phyloP scores from a whole-genome alignment of 2,797 vertebrate genomes.

The Molossus alvarezi region DNA sequence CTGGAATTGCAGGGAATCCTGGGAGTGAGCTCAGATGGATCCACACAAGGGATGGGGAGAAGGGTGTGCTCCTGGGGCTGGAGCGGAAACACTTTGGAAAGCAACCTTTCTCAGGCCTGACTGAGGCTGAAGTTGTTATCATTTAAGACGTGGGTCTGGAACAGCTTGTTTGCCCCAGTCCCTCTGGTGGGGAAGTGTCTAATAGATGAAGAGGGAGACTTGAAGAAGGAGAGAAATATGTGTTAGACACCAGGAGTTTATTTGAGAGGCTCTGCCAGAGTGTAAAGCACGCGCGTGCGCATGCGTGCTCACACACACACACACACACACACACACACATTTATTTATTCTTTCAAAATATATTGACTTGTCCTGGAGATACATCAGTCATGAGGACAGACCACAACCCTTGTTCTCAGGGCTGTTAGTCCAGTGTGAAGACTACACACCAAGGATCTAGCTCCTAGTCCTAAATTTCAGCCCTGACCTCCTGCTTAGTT shows the following conservation, averaged over 20 bases:
- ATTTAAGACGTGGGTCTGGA: neutral
- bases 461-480: neutral
- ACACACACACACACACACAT: neutral
- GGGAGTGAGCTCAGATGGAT: neutral
- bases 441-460: neutral
- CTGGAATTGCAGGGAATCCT: neutral
- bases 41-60: rapidly evolving
- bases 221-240: neutral
- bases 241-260: neutral
- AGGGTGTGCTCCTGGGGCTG: neutral
- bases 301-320: neutral
- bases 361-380: neutral
- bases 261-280: neutral
- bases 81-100: neutral
- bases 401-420: neutral
- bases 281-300: too few relatives aligned
- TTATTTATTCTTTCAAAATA: slow-evolving; percentile 9
- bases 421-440: rapidly evolving
- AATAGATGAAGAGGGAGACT: neutral
- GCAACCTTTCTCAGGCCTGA: too few relatives aligned
- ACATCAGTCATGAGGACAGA: neutral
- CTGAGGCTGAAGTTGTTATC: neutral
- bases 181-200: neutral
- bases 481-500: neutral
- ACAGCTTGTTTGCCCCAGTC: neutral